Percentiles rank a stretch among this genome's conserved stretches.
Conservation (phyloP, 2,888 invertebrate genomes). For the Melieria picta region DNA sequence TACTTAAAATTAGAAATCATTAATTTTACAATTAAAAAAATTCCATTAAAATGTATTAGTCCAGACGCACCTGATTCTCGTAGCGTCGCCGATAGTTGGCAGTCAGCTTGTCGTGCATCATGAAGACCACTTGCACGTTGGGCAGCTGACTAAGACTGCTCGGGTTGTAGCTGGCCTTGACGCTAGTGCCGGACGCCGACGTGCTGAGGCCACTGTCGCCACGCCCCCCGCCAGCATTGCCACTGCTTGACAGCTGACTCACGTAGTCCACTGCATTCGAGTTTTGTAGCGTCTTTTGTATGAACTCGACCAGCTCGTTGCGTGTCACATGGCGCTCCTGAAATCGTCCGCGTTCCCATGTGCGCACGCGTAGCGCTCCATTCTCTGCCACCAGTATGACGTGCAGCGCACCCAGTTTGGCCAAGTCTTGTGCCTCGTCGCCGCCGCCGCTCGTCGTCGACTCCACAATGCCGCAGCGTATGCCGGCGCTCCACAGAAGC, state of each 20-base stretch:
- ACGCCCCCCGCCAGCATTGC: conserved; percentile 40
- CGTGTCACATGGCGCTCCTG: conserved; percentile 73
- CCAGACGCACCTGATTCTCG: conserved; percentile 74
- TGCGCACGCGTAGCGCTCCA: conserved; percentile 65
- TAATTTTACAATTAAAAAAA: not conserved
- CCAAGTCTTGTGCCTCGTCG: conserved; percentile 75
- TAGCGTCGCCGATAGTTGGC: conserved; percentile 73
- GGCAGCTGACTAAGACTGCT: conserved; percentile 60
- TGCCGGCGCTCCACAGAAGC: conserved; percentile 78
- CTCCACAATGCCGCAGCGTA: conserved; percentile 74
- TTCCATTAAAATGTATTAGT: not conserved
- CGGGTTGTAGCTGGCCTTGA: conserved; percentile 56
- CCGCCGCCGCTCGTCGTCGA: conserved; percentile 65
- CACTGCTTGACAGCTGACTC: conserved; percentile 46
- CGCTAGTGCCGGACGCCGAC: conserved; percentile 51
- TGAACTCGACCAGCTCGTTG: conserved; percentile 75
- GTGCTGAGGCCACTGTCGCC: conserved; percentile 51
- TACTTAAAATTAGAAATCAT: no score
- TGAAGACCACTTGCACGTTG: conserved; percentile 72
- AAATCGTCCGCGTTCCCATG: conserved; percentile 74
- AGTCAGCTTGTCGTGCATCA: conserved; percentile 74
- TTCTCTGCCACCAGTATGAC: conserved; percentile 69
- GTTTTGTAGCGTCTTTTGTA: conserved; percentile 69
- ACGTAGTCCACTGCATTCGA: conserved; percentile 53
- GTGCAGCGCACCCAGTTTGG: conserved; percentile 71